Percentiles rank a stretch among this genome's conserved stretches.
These are phyloP conservation scores for Xiphorhynchus erythropygius DNA, from an alignment of 2,797 vertebrate genomes.

Conservation along the genomic window DNA sequence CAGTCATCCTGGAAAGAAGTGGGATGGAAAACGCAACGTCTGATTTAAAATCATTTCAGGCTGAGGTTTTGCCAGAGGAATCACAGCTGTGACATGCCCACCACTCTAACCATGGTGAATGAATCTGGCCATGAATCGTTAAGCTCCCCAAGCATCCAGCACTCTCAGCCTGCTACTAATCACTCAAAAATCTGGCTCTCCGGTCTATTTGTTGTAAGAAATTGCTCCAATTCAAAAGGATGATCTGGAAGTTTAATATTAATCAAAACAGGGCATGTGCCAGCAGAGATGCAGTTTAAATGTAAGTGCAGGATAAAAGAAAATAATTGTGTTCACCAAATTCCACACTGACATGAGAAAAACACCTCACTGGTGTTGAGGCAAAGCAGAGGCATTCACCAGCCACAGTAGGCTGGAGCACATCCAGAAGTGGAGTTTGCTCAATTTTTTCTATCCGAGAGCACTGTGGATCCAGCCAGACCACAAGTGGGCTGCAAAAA, in stretches of 20 bases:
- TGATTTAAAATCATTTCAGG: constrained; percentile 50
- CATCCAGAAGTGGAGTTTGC: neutral
- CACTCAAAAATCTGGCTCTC: constrained; percentile 69
- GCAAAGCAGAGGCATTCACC: neutral
- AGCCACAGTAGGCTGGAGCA: neutral
- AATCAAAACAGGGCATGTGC: constrained; percentile 65
- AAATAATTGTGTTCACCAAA: constrained; percentile 30
- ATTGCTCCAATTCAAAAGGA: constrained; percentile 71
- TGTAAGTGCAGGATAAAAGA: constrained; percentile 43
- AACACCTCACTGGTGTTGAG: neutral
- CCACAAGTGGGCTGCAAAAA: neutral
- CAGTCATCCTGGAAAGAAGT: neutral
- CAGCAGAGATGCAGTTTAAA: constrained; percentile 59
- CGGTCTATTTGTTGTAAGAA: constrained; percentile 69
- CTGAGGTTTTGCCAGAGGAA: constrained; percentile 19
- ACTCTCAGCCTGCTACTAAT: constrained; percentile 67
- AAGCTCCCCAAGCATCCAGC: constrained; percentile 48
- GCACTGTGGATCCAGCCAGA: neutral
- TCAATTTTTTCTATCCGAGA: neutral
- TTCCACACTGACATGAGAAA: neutral
- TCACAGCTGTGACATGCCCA: constrained; percentile 38
- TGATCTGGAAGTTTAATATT: constrained; percentile 74
- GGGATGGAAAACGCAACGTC: neutral
- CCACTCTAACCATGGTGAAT: constrained; percentile 58
- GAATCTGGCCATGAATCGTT: constrained; percentile 72